Evolutionary conservation across 1,140 invertebrate species (phyloP).

Genomic region (Drosophila repletoides): DNA sequence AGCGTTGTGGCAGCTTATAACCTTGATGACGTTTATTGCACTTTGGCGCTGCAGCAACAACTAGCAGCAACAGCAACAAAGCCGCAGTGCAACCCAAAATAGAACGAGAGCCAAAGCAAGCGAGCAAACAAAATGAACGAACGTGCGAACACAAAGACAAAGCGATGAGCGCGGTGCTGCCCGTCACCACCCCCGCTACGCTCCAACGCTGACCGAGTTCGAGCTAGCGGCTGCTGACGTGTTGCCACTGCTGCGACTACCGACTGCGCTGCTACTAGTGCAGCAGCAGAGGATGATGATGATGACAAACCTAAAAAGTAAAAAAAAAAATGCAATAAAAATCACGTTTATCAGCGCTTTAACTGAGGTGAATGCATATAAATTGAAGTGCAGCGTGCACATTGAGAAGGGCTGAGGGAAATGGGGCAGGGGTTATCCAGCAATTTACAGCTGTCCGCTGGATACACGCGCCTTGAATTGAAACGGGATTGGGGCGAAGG

Average conservation of each 20-base stretch:
- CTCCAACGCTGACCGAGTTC: conserved; percentile 55
- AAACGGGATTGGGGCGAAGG: conserved; percentile 38
- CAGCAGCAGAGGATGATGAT: conserved; percentile 23
- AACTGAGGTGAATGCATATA: conserved; percentile 37
- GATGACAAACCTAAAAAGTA: conserved; percentile 45
- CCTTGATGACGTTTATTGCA: conserved; percentile 78
- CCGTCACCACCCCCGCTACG: background rate
- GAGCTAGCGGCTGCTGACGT: conserved; percentile 44
- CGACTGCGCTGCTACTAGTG: conserved; percentile 27
- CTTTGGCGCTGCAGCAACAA: conserved; percentile 46
- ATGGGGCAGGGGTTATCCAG: background rate
- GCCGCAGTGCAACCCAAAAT: conserved; percentile 47
- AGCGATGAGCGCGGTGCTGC: conserved; percentile 27
- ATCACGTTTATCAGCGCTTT: conserved; percentile 42
- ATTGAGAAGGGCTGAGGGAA: background rate
- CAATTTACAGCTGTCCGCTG: conserved; percentile 45
- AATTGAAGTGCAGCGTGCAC: conserved; percentile 13
- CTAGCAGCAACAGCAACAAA: conserved; percentile 13
- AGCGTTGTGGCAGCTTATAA: conserved; percentile 49
- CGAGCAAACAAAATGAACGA: conserved; percentile 46
- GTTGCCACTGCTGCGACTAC: conserved; percentile 18
- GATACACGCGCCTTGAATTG: conserved; percentile 33
- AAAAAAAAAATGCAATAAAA: conserved; percentile 32
- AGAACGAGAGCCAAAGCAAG: conserved; percentile 49
- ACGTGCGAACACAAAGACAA: conserved; percentile 36